phyloP scores from a whole-genome alignment of 2,797 vertebrate species.

The Sylvia borin region DNA sequence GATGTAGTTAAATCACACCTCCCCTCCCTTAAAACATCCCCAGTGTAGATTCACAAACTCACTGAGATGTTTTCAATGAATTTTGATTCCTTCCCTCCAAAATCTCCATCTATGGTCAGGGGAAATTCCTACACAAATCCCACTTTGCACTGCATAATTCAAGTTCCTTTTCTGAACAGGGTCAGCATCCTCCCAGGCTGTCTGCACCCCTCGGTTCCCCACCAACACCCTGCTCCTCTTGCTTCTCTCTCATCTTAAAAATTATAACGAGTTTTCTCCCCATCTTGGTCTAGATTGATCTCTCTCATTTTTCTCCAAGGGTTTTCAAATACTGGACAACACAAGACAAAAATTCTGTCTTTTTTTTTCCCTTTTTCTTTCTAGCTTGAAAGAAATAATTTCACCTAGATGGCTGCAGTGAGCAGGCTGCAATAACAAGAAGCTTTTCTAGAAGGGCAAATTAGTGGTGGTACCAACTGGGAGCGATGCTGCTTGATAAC shows the following conservation, averaged over 20 bases:
- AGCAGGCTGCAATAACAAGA: slow-evolving; percentile 5
- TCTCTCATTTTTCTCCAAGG: not conserved
- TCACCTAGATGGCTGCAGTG: not conserved
- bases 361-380: not conserved
- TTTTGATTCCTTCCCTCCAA: not conserved
- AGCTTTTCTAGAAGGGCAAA: slow-evolving; percentile 42
- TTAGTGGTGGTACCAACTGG: slow-evolving; percentile 18
- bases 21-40: not conserved
- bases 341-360: not conserved
- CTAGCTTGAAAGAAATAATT: slow-evolving; percentile 3
- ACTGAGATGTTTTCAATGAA: not conserved
- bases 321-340: not conserved
- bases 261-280: not conserved
- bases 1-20: not conserved
- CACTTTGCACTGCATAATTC: not conserved
- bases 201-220: not conserved
- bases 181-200: not conserved
- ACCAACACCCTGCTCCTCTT: not conserved
- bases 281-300: not conserved
- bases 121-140: not conserved
- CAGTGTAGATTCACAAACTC: not conserved
- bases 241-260: not conserved
- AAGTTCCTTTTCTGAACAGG: not conserved
- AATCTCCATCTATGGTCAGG: not conserved
- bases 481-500: slow-evolving; percentile 11